phyloP scores from a whole-genome alignment of 2,797 vertebrate species.

The Pangasius macronema region DNA sequence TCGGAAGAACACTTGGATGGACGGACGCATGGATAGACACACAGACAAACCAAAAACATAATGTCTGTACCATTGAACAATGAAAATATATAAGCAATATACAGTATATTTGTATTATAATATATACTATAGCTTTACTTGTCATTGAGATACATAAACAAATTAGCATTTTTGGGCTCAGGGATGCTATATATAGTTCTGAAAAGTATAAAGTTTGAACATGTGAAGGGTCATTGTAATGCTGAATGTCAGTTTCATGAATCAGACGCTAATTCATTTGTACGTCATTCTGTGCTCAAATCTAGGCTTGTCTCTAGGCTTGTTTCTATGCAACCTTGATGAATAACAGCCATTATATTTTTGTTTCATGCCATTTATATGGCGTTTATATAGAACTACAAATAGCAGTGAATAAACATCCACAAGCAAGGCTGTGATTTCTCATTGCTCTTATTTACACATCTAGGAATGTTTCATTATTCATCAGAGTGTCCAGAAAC shows the following conservation, averaged over 20 bases:
- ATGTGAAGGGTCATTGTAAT: not conserved
- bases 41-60: not conserved
- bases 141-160: not conserved
- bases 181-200: not conserved
- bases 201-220: not conserved
- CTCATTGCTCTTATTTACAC: conserved; percentile 27
- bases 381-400: not conserved
- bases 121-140: not conserved
- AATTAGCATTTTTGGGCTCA: not conserved
- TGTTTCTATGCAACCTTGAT: conserved; percentile 12
- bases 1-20: not conserved
- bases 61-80: not conserved
- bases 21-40: not conserved
- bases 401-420: conserved; percentile 4
- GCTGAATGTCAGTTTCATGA: not conserved
- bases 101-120: not conserved
- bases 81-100: not conserved
- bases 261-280: conserved; percentile 3
- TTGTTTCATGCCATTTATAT: conserved; percentile 1
- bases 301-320: not conserved
- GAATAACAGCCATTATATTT: conserved; percentile 8
- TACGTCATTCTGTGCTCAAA: not conserved
- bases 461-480: conserved; percentile 25
- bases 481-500: conserved; percentile 18
- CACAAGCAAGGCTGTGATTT: not conserved